A percentile compares a stretch with the other conserved stretches of the same genome.
These are phyloP conservation scores for Andricus grossulariae DNA, from an alignment of 1,140 invertebrate genomes.

Conservation along the genomic window DNA sequence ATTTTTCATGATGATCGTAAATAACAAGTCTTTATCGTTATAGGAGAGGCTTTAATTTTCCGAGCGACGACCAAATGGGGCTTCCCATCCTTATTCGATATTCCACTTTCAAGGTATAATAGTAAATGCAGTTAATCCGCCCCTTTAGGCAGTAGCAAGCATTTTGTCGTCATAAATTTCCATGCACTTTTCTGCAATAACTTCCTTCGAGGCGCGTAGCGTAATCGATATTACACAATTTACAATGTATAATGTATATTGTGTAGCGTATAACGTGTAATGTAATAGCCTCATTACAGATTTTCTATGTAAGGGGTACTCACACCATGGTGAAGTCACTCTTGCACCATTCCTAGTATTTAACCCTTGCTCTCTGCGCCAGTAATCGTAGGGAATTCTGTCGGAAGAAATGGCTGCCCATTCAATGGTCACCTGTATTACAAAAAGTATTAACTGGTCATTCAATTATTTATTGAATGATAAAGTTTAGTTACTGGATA, in stretches of 20 bases:
- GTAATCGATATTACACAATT: too few species aligned
- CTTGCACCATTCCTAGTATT: slow-evolving; percentile 15
- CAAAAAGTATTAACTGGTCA: neutral
- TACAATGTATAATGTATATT: slow-evolving; percentile 17
- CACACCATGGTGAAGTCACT: neutral
- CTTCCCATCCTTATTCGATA: too few species aligned
- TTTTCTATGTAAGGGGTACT: slow-evolving; percentile 19
- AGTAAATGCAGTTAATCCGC: neutral
- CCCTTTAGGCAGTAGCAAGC: neutral
- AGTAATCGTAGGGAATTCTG: neutral
- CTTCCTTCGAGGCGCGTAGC: slow-evolving; percentile 1
- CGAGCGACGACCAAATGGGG: too few species aligned
- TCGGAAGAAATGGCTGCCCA: neutral
- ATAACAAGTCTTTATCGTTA: too few species aligned
- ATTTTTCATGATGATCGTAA: too few species aligned
- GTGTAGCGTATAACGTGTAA: neutral
- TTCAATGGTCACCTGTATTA: neutral
- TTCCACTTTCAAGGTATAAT: too few species aligned
- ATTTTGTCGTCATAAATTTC: slow-evolving; percentile 30
- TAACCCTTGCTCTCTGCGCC: slow-evolving; percentile 9
- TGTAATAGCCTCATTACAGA: slow-evolving; percentile 21
- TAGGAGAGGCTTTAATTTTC: too few species aligned
- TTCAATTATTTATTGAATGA: neutral
- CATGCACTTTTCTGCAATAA: neutral
- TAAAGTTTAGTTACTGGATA: too few species aligned